Evolutionary conservation across 1,140 invertebrate genomes (phyloP), one percentile per base, ranked within the genome.

Genomic region (Planococcus citri): DNA sequence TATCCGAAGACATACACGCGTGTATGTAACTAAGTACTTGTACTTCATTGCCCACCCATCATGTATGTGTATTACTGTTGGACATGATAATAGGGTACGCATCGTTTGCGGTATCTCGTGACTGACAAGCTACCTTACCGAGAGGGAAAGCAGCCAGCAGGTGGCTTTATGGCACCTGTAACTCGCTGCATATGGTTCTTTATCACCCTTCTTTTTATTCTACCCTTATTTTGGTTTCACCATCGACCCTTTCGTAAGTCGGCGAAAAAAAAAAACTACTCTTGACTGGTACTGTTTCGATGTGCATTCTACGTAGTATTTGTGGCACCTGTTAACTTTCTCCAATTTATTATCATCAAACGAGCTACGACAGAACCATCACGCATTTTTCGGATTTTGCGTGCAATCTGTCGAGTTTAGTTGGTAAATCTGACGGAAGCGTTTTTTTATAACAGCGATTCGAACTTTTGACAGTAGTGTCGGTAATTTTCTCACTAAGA

Each of bases 221-320:
- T 51, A 51, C 41, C 41, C 41, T 51, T 51, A 51, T 51, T 51
- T 51, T 51, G 41, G 41, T 51, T 51, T 51, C 41, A 51, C 41
- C 2, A 51, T 17, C n/a, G n/a, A n/a, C 41, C 41, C 41, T 51
- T 51, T 51, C 17, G 41, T 51, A 51, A 17, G 41, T 51, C 41
- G 6, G 41, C 41, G 17, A 51, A 51, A n/a, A 51, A 51, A 9
- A 51, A 51, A 20, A 8, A 37, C 33, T 37, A 6, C 33, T n/a
- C n/a, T 20, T 2, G 41, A 20, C 17, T 51, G n/a, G 4, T 51
- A 51, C 12, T 51, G 4, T 51, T 51, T 51, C 17, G 41, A 51
- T 51, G 12, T 33, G n/a, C n/a, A 51, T 51, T 51, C 41, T 4
- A 51, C n/a, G n/a, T n/a, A n/a, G n/a, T n/a, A n/a, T 9, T 51